Evolutionary conservation across 2,888 invertebrate genomes (phyloP), one percentile per base, ranked within the genome.

Genomic region (Euzophera pinguis): DNA sequence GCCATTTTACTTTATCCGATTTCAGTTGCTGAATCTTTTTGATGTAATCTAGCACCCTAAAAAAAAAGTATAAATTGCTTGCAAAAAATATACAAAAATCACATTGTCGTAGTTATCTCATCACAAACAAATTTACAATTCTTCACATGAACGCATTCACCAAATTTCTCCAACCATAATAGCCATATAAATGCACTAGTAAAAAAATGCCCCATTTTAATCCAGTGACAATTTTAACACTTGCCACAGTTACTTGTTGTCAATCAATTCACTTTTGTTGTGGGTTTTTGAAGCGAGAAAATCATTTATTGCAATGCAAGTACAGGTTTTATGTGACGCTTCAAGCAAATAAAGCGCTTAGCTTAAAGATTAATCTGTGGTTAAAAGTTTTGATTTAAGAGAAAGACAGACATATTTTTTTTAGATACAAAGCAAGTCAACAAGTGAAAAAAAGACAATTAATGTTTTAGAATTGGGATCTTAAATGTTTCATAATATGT

Each of bases 281-380:
- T 35, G 38, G 55, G 37, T 52, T 43, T 47, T 37, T 47, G 56
- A 50, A 47, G 58, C 60, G 56, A 56, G 34, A 58, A 48, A 54
- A 50, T 39, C 52, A 48, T 53, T 56, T 51, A 50, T 55, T 29
- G 48, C 48, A 35, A 42, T 34, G 14, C 35, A 45, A 47, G 12
- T 37, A 10, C 14, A 42, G 42, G 14, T 39, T 27, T 17, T 43
- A 10, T 34, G 43, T 9, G 13, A 12, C 17, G n/a, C 14, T 13
- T 39, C 22, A 13, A 38, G 37, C 37, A 13, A 8, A 3, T 39
- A 49, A 65, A 67, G 60, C 64, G 69, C 70, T 65, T 0, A 3
- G 22, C 5, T 5, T 3, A 48, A 50, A 35, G n/a, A 14, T 27
- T 39, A n/a, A 3, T 22, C 22, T 22, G 22, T 3, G 5, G 22